These are phyloP conservation scores for Umimayanthus chanpuru DNA, from an alignment of 92 coral and sea anemone species.

Conservation along the genomic window DNA sequence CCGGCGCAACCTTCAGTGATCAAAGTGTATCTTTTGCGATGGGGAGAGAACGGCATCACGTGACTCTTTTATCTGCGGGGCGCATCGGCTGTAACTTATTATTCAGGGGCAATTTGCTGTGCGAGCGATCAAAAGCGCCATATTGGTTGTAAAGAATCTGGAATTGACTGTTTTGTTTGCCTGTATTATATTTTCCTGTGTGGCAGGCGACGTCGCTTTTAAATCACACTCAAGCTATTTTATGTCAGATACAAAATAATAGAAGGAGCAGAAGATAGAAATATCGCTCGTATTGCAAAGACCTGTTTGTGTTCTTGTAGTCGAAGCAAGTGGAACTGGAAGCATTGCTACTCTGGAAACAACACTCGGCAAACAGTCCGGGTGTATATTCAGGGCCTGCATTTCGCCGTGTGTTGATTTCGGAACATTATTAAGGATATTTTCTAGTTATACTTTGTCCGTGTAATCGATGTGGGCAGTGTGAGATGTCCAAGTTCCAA, in stretches of 20 bases:
- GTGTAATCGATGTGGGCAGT: slow-evolving; percentile 29
- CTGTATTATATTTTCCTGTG: slow-evolving; percentile 38
- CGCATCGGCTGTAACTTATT: slow-evolving; percentile 64
- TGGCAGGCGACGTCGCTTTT: slow-evolving; percentile 32
- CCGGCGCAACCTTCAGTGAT: too few species aligned
- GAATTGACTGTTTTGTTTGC: slow-evolving; percentile 52
- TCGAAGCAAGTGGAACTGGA: slow-evolving; percentile 30
- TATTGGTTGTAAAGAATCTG: slow-evolving; percentile 84
- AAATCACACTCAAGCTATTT: slow-evolving; percentile 20
- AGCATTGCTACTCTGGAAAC: slow-evolving; percentile 10
- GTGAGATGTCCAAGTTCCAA: slow-evolving; percentile 33
- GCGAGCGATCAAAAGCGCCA: slow-evolving; percentile 82
- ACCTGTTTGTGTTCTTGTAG: slow-evolving; percentile 43
- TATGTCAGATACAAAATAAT: slow-evolving; percentile 32
- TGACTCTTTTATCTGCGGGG: slow-evolving; percentile 76
- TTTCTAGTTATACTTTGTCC: not conserved
- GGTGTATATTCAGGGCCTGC: not conserved
- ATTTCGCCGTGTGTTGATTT: slow-evolving; percentile 9
- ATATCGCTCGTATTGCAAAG: slow-evolving; percentile 22
- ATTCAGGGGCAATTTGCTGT: slow-evolving; percentile 68
- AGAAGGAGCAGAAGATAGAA: not conserved
- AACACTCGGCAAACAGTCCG: slow-evolving; percentile 25
- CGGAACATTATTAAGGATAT: slow-evolving; percentile 21
- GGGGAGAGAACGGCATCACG: slow-evolving; percentile 5
- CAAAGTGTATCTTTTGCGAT: not conserved